A percentile compares a stretch with the other conserved stretches of the same genome.
These are phyloP conservation scores for Lutjanus argentimaculatus DNA, from an alignment of 2,797 vertebrate genomes.

Conservation along the genomic window DNA sequence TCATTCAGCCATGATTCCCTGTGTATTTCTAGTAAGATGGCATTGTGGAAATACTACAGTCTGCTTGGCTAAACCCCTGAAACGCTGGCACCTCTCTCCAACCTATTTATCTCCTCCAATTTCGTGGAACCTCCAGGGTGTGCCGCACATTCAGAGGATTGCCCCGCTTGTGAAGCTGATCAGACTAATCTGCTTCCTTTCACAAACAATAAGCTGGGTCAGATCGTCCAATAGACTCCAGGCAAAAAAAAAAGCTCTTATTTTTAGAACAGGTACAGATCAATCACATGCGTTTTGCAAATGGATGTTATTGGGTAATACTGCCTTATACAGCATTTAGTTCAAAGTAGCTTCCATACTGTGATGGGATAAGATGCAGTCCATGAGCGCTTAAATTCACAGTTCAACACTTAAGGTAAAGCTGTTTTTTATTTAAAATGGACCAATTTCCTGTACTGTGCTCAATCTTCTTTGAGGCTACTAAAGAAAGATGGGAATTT, in stretches of 20 bases:
- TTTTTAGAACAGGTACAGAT: slow-evolving; percentile 49
- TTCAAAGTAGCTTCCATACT: neutral
- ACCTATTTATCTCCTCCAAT: slow-evolving; percentile 69
- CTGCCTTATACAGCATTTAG: neutral
- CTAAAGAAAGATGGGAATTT: neutral
- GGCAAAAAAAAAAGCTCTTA: slow-evolving; percentile 8
- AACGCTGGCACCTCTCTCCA: slow-evolving; percentile 51
- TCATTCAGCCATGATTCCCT: slow-evolving; percentile 10
- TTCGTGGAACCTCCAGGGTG: slow-evolving; percentile 56
- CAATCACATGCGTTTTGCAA: slow-evolving; percentile 34
- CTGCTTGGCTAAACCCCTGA: slow-evolving; percentile 52
- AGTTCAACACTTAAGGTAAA: neutral
- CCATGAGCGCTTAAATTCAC: neutral
- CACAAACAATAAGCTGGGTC: slow-evolving; percentile 63
- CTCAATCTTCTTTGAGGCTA: neutral
- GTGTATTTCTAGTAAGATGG: slow-evolving; percentile 15
- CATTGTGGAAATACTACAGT: slow-evolving; percentile 43
- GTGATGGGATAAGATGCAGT: neutral
- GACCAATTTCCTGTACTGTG: neutral
- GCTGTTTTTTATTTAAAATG: neutral
- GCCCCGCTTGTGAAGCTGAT: slow-evolving; percentile 62
- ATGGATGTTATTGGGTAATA: neutral
- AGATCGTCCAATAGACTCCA: slow-evolving; percentile 32
- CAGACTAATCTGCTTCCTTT: slow-evolving; percentile 73
- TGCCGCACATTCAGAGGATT: slow-evolving; percentile 63